Evolutionary conservation across 2,888 invertebrate genomes (phyloP).

Genomic region (Dynastes grantii): DNA sequence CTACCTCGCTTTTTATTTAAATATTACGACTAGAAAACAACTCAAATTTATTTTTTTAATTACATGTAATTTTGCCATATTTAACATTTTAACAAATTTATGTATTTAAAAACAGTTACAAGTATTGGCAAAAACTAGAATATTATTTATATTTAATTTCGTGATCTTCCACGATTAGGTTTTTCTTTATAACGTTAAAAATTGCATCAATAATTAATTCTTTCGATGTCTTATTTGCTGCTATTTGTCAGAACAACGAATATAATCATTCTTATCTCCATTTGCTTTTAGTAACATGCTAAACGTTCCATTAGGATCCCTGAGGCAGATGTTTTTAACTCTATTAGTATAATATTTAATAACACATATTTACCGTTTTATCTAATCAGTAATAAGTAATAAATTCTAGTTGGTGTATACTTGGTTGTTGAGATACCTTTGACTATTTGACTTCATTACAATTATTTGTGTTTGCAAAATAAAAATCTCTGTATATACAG

Average conservation of each 20-base stretch:
- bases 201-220: neutral
- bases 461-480: too few species aligned
- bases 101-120: constrained; percentile 6
- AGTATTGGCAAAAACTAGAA: constrained; percentile 23
- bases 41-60: neutral
- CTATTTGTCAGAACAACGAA: constrained; percentile 32
- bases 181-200: neutral
- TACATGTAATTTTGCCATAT: constrained; percentile 1
- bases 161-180: neutral
- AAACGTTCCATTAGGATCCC: constrained; percentile 14
- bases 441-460: neutral
- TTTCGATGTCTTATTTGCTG: constrained; percentile 9
- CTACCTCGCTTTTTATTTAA: too few species aligned
- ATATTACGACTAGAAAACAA: too few species aligned
- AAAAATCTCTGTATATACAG: neutral
- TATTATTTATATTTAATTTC: constrained; percentile 6
- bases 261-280: constrained; percentile 12
- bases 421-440: neutral
- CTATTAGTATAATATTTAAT: constrained; percentile 2
- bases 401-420: neutral
- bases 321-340: constrained; percentile 39
- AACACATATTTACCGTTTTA: constrained; percentile 4
- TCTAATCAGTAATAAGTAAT: neutral
- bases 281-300: constrained; percentile 29
- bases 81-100: constrained; percentile 29